Percentiles rank a stretch among this genome's conserved stretches.
Evolutionary conservation across 2,797 vertebrate species (phyloP).

Genomic region (Diceros bicornis): DNA sequence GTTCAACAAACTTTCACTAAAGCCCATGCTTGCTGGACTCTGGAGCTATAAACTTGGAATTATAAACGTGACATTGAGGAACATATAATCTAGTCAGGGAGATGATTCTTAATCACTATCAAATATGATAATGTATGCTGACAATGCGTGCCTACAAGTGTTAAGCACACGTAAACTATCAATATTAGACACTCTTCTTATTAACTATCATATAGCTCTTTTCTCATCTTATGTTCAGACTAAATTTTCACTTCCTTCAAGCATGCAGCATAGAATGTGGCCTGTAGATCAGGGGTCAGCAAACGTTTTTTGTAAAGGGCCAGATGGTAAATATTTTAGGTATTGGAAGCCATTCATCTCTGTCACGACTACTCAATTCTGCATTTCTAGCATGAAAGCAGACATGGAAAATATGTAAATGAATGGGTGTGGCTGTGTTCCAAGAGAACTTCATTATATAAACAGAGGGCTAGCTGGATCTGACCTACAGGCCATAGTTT

Average conservation of each 20-base stretch:
- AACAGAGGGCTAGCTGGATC: neutral
- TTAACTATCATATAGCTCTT: neutral
- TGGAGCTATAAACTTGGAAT: neutral
- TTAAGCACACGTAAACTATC: neutral
- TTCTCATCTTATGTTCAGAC: neutral
- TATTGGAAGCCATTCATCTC: neutral
- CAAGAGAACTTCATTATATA: constrained; percentile 3
- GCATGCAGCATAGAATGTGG: neutral
- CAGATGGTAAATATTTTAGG: neutral
- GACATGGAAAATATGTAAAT: constrained; percentile 12
- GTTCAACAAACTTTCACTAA: neutral
- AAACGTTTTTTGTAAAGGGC: neutral
- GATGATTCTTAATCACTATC: constrained; percentile 1
- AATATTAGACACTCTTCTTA: constrained; percentile 21
- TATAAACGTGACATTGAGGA: constrained; percentile 19
- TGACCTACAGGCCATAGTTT: neutral
- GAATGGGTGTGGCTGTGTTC: neutral
- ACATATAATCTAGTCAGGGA: neutral
- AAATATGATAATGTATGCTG: neutral
- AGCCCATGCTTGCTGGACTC: neutral
- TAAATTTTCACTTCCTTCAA: constrained; percentile 36
- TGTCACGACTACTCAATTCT: constrained; percentile 35
- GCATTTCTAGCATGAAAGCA: neutral
- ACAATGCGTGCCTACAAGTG: neutral
- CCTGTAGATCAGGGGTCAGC: neutral